These are phyloP conservation scores for Scatophagus argus DNA, from an alignment of 2,113 vertebrate genomes.

Conservation along the genomic window DNA sequence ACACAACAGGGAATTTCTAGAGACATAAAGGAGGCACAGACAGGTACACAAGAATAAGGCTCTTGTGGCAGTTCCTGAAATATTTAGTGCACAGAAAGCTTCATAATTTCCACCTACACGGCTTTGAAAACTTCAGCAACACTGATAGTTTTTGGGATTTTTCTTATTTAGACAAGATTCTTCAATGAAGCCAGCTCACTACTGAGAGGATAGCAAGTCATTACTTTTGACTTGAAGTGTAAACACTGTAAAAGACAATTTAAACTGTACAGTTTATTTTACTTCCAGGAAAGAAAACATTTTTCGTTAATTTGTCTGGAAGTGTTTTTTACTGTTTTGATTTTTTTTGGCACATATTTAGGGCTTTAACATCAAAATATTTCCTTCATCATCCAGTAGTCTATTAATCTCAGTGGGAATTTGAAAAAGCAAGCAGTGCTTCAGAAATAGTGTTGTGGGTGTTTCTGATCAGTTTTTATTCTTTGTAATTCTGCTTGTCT, in stretches of 20 bases:
- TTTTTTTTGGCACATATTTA: not conserved
- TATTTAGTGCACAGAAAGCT: not conserved
- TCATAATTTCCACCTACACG: not conserved
- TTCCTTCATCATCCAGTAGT: not conserved
- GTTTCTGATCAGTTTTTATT: not conserved
- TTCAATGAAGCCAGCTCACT: not conserved
- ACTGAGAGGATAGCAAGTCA: constrained; percentile 2
- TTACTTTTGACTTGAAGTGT: constrained; percentile 16
- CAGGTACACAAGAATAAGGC: not conserved
- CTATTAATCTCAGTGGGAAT: not conserved
- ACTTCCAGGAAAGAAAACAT: constrained; percentile 17
- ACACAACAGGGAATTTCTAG: not conserved
- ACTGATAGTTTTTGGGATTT: not conserved
- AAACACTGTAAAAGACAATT: constrained; percentile 26
- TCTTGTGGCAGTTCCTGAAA: not conserved
- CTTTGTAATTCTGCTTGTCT: not conserved
- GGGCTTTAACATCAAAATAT: constrained; percentile 1
- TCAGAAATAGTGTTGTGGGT: not conserved
- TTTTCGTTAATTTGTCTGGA: constrained; percentile 16
- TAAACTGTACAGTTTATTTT: constrained; percentile 27
- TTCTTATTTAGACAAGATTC: not conserved
- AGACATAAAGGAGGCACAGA: not conserved
- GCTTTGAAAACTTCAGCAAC: not conserved
- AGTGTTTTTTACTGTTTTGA: constrained; percentile 1
- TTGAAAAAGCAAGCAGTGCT: not conserved